Evolutionary conservation across 2,888 invertebrate species (phyloP).

Genomic region (Bruchidius siliquastri): DNA sequence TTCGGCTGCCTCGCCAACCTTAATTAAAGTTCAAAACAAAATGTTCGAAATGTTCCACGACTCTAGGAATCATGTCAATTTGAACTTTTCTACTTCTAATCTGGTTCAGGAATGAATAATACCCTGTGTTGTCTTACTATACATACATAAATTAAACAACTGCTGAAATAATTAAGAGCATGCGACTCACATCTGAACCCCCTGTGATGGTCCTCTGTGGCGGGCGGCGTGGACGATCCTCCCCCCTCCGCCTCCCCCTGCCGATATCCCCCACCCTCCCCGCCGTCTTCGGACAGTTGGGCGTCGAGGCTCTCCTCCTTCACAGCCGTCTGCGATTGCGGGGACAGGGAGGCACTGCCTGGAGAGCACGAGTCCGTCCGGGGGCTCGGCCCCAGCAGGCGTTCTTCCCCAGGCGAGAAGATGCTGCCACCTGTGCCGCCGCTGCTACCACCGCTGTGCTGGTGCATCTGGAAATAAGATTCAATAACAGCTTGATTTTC

Average conservation of each 20-base stretch:
- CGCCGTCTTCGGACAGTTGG: constrained; percentile 56
- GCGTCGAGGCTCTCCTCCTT: constrained; percentile 57
- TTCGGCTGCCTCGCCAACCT: too few species aligned
- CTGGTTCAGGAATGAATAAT: too few species aligned
- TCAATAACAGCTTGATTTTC: too few species aligned
- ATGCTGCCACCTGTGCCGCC: constrained; percentile 37
- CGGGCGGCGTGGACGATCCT: background rate
- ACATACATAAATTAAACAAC: too few species aligned
- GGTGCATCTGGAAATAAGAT: background rate
- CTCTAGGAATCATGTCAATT: too few species aligned
- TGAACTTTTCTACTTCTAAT: too few species aligned
- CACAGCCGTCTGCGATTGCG: constrained; percentile 43
- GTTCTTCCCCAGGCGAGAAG: constrained; percentile 45
- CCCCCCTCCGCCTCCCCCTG: constrained; percentile 35
- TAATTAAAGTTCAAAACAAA: too few species aligned
- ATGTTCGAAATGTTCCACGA: too few species aligned
- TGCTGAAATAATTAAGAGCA: too few species aligned
- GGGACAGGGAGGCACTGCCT: constrained; percentile 56
- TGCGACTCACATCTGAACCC: constrained; percentile 60
- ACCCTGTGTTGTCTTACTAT: too few species aligned
- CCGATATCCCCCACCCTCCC: constrained; percentile 48
- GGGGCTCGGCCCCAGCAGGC: constrained; percentile 47
- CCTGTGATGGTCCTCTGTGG: constrained; percentile 42
- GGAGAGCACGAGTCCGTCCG: constrained; percentile 59
- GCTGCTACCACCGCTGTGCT: constrained; percentile 12